Evolutionary conservation across 2,797 vertebrate species (phyloP).

Genomic region (Pogonophryne albipinna): DNA sequence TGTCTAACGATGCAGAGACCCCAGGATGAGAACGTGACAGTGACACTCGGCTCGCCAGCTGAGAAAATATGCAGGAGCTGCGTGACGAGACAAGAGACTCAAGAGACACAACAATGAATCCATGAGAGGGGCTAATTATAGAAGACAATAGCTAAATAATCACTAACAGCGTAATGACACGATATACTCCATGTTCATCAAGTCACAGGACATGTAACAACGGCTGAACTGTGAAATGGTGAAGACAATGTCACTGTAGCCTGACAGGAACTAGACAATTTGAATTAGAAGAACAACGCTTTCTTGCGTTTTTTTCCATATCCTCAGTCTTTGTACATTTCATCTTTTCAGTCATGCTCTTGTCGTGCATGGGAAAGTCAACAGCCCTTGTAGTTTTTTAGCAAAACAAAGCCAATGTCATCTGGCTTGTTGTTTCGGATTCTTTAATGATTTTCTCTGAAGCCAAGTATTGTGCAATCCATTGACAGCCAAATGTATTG

Average conservation of each 20-base stretch:
- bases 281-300: background rate
- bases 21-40: conserved; percentile 50
- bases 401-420: conserved; percentile 3
- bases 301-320: background rate
- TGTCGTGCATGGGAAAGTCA: background rate
- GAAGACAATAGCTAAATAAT: conserved; percentile 10
- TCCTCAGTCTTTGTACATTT: background rate
- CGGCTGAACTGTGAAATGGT: background rate
- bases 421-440: conserved; percentile 4
- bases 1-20: conserved; percentile 63
- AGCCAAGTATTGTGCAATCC: conserved; percentile 6
- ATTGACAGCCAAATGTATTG: background rate
- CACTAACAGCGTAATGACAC: conserved; percentile 4
- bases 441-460: conserved; percentile 22
- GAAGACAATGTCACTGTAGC: background rate
- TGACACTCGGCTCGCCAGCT: conserved; percentile 45
- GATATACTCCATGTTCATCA: background rate
- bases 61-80: conserved; percentile 52
- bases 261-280: background rate
- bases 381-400: conserved; percentile 2
- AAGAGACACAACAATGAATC: conserved; percentile 18
- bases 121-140: background rate
- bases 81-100: conserved; percentile 1
- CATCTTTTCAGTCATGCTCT: background rate
- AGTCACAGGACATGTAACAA: background rate